Percentiles rank a stretch among this genome's conserved stretches.
phyloP scores from a whole-genome alignment of 1,140 invertebrate species.

The Proctacanthus coquilletti region DNA sequence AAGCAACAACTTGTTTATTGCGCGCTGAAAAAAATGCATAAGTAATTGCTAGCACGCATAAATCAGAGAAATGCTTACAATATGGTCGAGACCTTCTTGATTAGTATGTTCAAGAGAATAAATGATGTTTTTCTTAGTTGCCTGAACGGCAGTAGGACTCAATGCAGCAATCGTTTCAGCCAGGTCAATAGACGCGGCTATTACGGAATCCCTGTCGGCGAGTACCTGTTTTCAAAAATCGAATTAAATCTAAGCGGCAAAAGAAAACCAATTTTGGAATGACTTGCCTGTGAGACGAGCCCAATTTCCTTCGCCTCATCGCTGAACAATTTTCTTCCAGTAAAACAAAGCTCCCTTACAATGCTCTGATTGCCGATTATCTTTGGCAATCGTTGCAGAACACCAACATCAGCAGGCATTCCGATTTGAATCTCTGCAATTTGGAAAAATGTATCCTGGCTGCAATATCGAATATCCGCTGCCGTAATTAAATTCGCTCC shows the following conservation, averaged over 20 bases:
- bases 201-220: constrained; percentile 30
- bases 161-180: constrained; percentile 72
- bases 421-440: constrained; percentile 78
- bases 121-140: constrained; percentile 66
- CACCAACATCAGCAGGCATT: constrained; percentile 88
- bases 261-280: constrained; percentile 33
- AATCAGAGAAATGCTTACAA: constrained; percentile 45
- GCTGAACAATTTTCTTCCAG: constrained; percentile 64
- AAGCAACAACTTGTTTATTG: constrained; percentile 67
- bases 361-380: constrained; percentile 78
- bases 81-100: constrained; percentile 70
- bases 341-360: constrained; percentile 73
- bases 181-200: constrained; percentile 52
- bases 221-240: constrained; percentile 9
- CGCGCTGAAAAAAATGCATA: constrained; percentile 41
- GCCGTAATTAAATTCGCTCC: constrained; percentile 76
- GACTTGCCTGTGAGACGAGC: constrained; percentile 58
- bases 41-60: neutral
- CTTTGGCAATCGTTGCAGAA: constrained; percentile 86
- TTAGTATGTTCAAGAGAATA: constrained; percentile 80
- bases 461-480: constrained; percentile 84
- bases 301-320: constrained; percentile 64
- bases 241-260: neutral
- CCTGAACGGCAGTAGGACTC: constrained; percentile 89
- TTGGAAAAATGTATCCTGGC: constrained; percentile 82